These are phyloP conservation scores for Scopus umbretta DNA, from an alignment of 2,113 vertebrate species.

Conservation along the genomic window DNA sequence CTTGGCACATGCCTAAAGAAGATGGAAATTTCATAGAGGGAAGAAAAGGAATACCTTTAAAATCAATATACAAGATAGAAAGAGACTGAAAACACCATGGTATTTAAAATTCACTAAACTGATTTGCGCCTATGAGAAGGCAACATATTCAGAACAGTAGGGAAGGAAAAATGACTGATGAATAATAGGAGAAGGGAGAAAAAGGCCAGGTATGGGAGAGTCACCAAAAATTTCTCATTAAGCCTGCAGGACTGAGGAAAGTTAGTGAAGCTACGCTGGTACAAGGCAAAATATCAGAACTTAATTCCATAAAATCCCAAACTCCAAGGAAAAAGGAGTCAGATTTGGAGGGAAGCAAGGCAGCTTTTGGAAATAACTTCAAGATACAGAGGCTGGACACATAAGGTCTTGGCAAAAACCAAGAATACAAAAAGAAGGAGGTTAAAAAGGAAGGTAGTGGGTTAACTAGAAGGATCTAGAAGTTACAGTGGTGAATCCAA, in stretches of 20 bases:
- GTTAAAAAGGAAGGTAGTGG: not conserved
- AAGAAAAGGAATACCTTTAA: not conserved
- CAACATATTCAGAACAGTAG: not conserved
- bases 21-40: not conserved
- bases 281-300: not conserved
- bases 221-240: not conserved
- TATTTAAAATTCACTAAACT: not conserved
- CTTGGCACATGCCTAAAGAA: not conserved
- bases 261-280: not conserved
- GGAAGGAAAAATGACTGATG: not conserved
- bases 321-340: not conserved
- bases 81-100: not conserved
- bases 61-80: not conserved
- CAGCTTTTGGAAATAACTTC: not conserved
- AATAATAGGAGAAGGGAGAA: not conserved
- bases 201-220: not conserved
- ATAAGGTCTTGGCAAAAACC: not conserved
- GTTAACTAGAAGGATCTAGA: not conserved
- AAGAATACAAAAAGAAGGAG: not conserved
- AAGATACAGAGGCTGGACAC: not conserved
- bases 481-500: not conserved
- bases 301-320: not conserved
- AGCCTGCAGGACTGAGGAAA: not conserved
- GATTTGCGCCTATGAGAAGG: not conserved
- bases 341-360: not conserved